Evolutionary conservation across 2,888 invertebrate genomes (phyloP), one percentile per base, ranked within the genome.

Genomic region (Oxyscelio sp.): DNA sequence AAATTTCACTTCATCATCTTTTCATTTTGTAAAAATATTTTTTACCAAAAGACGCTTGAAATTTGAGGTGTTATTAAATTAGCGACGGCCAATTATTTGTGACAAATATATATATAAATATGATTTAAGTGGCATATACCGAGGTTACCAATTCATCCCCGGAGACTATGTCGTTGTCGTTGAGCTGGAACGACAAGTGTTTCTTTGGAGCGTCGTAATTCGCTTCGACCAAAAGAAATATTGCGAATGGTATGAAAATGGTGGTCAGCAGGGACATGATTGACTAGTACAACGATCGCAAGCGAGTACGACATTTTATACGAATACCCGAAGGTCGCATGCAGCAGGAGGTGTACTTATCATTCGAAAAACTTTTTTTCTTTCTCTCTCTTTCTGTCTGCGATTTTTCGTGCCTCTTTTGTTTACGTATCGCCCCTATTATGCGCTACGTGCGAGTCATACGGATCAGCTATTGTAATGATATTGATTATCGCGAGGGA

Each of bases 141-240:
- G 19, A 54, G 27, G 17, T 87, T 88, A 90, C 90, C 90, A 79
- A 74, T 79, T 89, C 77, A 31, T 85, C 82, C 13, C 56, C 73
- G 2, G 88, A 71, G 4, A 92, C 79, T n/a, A 86, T 68, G 52
- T 93, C 92, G 63, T 87, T 83, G 0, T 89, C 88, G 61, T 83
- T 84, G 52, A 93, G 83, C 2, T 87, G 48, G 21, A 93, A 50
- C n/a, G 83, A 79, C 22, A 90, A 82, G 13, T 87, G 88, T 61
- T 89, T 89, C 38, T 83, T 85, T 54, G 86, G 83, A 27, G 90
- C 89, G 17, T 91, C 70, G 61, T 90, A 89, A 58, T 48, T 81
- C 66, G 59, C 48, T 8, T 65, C 19, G 15, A 54, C 59, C 45
- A 54, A 63, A 74, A 85, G 45, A 70, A 90, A 52, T 27, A 79